Evolutionary conservation across 2,797 vertebrate species (phyloP), one percentile per base, ranked within the genome.

Genomic region (Melanotaenia boesemani): DNA sequence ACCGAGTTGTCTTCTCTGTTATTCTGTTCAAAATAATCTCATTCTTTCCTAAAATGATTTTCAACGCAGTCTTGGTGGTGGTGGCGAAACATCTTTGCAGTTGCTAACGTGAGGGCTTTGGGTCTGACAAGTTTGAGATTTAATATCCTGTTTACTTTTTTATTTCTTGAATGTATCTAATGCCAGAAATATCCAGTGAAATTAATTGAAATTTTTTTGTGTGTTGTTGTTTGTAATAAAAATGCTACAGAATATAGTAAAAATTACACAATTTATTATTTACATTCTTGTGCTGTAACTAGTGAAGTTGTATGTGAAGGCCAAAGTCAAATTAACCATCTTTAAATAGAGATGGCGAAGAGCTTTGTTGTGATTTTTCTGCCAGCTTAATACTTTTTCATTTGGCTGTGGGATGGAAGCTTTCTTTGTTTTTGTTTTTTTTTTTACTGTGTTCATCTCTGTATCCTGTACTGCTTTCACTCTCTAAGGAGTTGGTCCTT

Each of bases 51-150:
- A 30, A 5, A 2, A 46, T 74, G 61, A 66, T 79, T 73, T 41
- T 61, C 2, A 67, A 74, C 63, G 36, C 39, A 32, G 20, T 55
- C 63, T 50, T 10, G 22, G 56, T 72, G 67, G 54, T 74, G 22
- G 67, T 65, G 34, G 61, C 34, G n/a, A 15, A 12, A 7, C 62
- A 54, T 12, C 22, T 18, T 86, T 78, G 39, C 72, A 79, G 79
- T 66, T 80, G 18, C 36, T 48, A 2, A 20, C 44, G 68, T 65
- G 70, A 63, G 16, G 70, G 64, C 57, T 70, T 75, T 13, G 10
- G 36, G 55, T 80, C 20, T 75, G 59, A 5, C 1, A 10, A 36
- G 50, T 76, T 63, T 16, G 6, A 48, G 18, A 20, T 46, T 1
- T 18, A 48, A 48, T 2, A 48, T 48, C 1, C 2, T 48, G 5